Percentiles rank a stretch among this genome's conserved stretches.
Evolutionary conservation across 2,888 invertebrate genomes (phyloP).

Genomic region (Lasioglossum oenotherae): DNA sequence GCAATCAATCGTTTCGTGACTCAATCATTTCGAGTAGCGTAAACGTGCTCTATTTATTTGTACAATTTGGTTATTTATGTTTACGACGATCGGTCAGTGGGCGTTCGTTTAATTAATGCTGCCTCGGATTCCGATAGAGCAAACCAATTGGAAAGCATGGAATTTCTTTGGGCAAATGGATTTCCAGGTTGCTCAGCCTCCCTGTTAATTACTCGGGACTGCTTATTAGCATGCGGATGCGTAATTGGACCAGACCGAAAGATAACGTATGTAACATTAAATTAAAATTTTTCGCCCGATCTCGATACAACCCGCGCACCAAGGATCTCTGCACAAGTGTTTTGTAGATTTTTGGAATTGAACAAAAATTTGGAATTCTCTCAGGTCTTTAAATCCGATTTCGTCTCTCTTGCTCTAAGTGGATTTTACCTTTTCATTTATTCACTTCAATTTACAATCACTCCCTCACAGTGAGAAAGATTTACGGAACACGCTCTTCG

Average conservation of each 20-base stretch:
- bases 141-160: slow-evolving; percentile 4
- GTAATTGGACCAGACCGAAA: slow-evolving; percentile 21
- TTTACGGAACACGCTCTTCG: too few species aligned
- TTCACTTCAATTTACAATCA: neutral
- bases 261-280: slow-evolving; percentile 19
- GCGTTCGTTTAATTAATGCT: slow-evolving; percentile 30
- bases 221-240: slow-evolving; percentile 27
- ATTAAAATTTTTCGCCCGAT: slow-evolving; percentile 18
- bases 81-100: slow-evolving; percentile 24
- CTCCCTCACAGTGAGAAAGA: too few species aligned
- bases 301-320: neutral
- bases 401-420: too few species aligned
- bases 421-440: neutral
- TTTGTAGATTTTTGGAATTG: neutral
- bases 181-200: neutral
- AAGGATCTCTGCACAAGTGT: neutral
- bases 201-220: slow-evolving; percentile 1
- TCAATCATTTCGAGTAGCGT: neutral
- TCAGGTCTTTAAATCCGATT: neutral
- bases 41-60: slow-evolving; percentile 10
- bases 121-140: neutral
- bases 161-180: slow-evolving; percentile 27
- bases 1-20: neutral
- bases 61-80: slow-evolving; percentile 18
- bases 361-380: neutral